Conservation (phyloP, 2,888 invertebrate genomes). For the Latheticus oryzae region DNA sequence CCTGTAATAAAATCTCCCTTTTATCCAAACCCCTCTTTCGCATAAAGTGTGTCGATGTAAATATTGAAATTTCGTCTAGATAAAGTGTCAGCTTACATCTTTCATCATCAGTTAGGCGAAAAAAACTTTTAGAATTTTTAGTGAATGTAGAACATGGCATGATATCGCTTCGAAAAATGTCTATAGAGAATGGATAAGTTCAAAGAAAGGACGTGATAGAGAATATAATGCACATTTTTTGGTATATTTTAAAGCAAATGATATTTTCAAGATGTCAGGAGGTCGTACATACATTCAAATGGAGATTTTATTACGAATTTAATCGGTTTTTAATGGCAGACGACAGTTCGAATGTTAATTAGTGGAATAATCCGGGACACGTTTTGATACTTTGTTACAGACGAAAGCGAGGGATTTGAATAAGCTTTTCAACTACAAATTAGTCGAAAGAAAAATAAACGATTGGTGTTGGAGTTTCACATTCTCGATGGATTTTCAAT, state of each 20-base stretch:
- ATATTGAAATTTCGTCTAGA: slow-evolving; percentile 33
- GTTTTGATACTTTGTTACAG: slow-evolving; percentile 26
- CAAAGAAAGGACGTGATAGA: slow-evolving; percentile 54
- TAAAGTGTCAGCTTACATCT: slow-evolving; percentile 24
- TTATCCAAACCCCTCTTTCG: neutral
- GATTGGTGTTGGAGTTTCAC: neutral
- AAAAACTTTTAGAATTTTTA: slow-evolving; percentile 29
- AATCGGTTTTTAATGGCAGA: slow-evolving; percentile 38
- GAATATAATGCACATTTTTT: slow-evolving; percentile 57
- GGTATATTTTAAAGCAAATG: slow-evolving; percentile 26
- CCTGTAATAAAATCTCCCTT: slow-evolving; percentile 23
- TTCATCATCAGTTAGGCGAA: slow-evolving; percentile 23
- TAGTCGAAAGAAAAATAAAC: neutral
- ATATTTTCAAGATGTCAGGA: slow-evolving; percentile 39
- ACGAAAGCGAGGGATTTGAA: no score
- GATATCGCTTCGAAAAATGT: slow-evolving; percentile 39
- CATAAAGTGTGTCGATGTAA: slow-evolving; percentile 18
- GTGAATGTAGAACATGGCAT: slow-evolving; percentile 39
- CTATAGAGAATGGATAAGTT: slow-evolving; percentile 44
- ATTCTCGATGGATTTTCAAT: no score
- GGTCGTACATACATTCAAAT: slow-evolving; percentile 36
- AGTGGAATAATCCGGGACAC: slow-evolving; percentile 22
- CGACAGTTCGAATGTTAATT: slow-evolving; percentile 34
- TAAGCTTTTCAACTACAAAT: no score
- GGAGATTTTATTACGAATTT: slow-evolving; percentile 33